Base-by-base conservation (phyloP, 2,888 invertebrate genomes). In the Spisula subtruncata region DNA sequence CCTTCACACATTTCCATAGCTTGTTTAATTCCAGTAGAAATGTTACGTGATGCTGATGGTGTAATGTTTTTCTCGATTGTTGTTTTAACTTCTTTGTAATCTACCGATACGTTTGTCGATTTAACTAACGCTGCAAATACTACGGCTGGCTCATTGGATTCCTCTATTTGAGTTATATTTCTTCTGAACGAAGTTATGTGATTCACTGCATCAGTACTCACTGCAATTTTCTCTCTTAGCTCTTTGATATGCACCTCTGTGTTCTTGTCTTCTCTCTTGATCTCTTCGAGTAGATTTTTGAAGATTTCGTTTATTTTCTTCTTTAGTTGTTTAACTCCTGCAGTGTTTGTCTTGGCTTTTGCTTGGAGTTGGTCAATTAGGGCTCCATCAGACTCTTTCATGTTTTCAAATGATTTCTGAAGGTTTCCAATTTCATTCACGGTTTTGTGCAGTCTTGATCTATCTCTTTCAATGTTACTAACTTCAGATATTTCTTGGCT, bases 121-220 rank as follows among this genome's bases (percentile, higher is more conserved):
- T 84, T 84, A 10, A 14, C 16, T 54, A 18, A 51, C 18, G 84
- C 84, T 51, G 75, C 75, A 84, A 84, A 84, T 8, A 84, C 71
- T 12, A 71, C 32, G 5, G 71, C 16, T 29, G 20, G 10, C 12
- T 84, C 75, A 51, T 84, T 29, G 10, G 51, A 84, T 32, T 51
- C 6, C 29, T 41, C 46, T 71, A 35, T 71, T 29, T 75, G 75
- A 32, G 66, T 46, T 18, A 66, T 29, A 20, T 84, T 25, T 12
- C 46, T 48, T 32, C 29, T n/a, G 14, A 84, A 46, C 6, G 75
- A 71, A 16, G 71, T 1, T 1, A 84, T 66, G 71, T 84, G 25
- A 12, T 84, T 75, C 20, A 75, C 29, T 2, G 29, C 84, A 75
- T 84, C 84, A 18, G 16, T 32, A 29, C 48, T 71, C 16, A 84